These are phyloP conservation scores for Chydorus sphaericus DNA, from an alignment of 2,888 invertebrate genomes.

Conservation along the genomic window DNA sequence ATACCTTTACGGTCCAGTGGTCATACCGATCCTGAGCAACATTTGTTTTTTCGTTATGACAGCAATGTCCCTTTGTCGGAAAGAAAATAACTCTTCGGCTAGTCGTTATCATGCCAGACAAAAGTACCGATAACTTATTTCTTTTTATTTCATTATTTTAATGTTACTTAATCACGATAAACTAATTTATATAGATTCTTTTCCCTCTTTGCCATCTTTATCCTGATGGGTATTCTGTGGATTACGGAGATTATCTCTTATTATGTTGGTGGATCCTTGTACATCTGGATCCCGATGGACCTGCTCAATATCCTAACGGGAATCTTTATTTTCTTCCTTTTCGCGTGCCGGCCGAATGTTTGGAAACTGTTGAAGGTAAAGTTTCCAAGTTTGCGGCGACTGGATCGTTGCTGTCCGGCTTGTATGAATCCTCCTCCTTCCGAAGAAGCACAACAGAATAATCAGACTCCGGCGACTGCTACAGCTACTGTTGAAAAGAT, in stretches of 20 bases:
- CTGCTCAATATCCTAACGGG: constrained; percentile 20
- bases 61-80: neutral
- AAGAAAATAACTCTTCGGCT: neutral
- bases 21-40: constrained; percentile 22
- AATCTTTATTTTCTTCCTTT: constrained; percentile 26
- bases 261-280: constrained; percentile 18
- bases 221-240: constrained; percentile 22
- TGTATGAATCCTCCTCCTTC: too few relatives aligned
- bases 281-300: constrained; percentile 18
- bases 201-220: constrained; percentile 20
- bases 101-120: neutral
- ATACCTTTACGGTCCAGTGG: constrained; percentile 25
- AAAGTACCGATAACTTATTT: neutral
- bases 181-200: constrained; percentile 17
- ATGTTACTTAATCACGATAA: neutral
- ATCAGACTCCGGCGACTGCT: too few relatives aligned
- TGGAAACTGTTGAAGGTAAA: neutral
- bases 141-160: neutral
- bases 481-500: too few relatives aligned
- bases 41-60: constrained; percentile 21
- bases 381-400: neutral
- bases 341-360: constrained; percentile 25
- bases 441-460: too few relatives aligned
- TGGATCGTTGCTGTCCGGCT: neutral
- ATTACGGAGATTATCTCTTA: constrained; percentile 21